Percentiles rank a stretch among this genome's conserved stretches.
phyloP scores from a whole-genome alignment of 2,113 vertebrate species.

The Apeltes quadracus region DNA sequence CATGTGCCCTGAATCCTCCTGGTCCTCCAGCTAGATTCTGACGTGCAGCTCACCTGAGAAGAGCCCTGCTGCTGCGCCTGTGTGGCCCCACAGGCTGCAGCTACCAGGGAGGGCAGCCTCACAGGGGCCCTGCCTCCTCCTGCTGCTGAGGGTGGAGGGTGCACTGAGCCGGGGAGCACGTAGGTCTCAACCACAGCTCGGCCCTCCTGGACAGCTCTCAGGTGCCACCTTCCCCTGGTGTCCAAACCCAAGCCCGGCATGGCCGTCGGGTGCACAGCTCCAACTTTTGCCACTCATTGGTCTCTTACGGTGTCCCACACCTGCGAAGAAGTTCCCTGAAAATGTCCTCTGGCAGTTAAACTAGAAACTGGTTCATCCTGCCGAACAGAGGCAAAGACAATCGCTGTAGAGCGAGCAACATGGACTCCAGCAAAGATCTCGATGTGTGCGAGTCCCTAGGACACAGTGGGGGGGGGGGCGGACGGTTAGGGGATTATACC shows the following conservation, averaged over 20 bases:
- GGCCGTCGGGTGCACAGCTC: conserved; percentile 16
- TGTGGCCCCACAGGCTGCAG: conserved; percentile 38
- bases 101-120: conserved; percentile 65
- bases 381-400: neutral
- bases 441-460: neutral
- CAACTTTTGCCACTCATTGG: conserved; percentile 58
- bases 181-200: conserved; percentile 37
- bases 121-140: conserved; percentile 40
- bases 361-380: neutral
- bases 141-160: conserved; percentile 17
- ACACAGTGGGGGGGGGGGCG: conserved; percentile 3
- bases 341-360: neutral
- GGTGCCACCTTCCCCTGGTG: conserved; percentile 30
- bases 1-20: neutral
- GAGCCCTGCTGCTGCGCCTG: conserved; percentile 44
- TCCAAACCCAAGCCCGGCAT: conserved; percentile 51
- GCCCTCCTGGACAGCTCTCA: conserved; percentile 38
- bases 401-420: neutral
- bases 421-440: neutral
- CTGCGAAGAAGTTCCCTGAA: conserved; percentile 18
- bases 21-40: neutral
- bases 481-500: conserved; percentile 11
- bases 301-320: neutral
- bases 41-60: conserved; percentile 65
- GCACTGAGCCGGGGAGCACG: conserved; percentile 45